phyloP scores from a whole-genome alignment of 2,888 invertebrate species.

The Limnephilus marmoratus region DNA sequence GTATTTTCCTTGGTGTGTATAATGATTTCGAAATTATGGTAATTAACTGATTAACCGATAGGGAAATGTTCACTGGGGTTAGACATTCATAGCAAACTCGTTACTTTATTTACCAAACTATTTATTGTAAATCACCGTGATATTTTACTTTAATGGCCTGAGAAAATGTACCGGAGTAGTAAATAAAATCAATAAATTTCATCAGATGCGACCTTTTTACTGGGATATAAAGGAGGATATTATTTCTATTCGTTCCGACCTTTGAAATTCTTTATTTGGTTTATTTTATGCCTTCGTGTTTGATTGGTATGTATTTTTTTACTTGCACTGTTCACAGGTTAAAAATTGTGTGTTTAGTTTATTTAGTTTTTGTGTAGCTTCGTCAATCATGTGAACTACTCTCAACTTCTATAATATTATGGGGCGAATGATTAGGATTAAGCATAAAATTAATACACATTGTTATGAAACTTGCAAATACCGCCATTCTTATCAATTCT shows the following conservation, averaged over 20 bases:
- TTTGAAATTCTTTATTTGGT: background rate
- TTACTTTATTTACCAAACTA: conserved; percentile 8
- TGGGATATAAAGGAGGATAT: background rate
- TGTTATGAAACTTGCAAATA: too few species aligned
- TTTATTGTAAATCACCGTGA: conserved; percentile 20
- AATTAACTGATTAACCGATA: background rate
- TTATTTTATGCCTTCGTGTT: background rate
- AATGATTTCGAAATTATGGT: background rate
- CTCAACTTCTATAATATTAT: too few species aligned
- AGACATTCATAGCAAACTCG: conserved; percentile 1
- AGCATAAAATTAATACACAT: too few species aligned
- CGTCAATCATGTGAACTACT: rapidly evolving
- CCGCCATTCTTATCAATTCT: too few species aligned
- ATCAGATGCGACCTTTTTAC: conserved; percentile 9
- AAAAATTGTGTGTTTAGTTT: background rate
- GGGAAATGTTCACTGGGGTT: conserved; percentile 19
- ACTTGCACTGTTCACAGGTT: background rate
- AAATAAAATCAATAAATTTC: conserved; percentile 5
- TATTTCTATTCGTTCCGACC: conserved; percentile 2
- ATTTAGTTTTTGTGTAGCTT: background rate
- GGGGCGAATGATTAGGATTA: too few species aligned
- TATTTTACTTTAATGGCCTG: background rate
- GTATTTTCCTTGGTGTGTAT: too few species aligned
- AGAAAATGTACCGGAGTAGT: background rate
- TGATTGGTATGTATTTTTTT: background rate